Percentiles rank a stretch among this genome's conserved stretches.
These are phyloP conservation scores for Nycticebus coucang DNA, from an alignment of 2,113 vertebrate species.

Conservation along the genomic window DNA sequence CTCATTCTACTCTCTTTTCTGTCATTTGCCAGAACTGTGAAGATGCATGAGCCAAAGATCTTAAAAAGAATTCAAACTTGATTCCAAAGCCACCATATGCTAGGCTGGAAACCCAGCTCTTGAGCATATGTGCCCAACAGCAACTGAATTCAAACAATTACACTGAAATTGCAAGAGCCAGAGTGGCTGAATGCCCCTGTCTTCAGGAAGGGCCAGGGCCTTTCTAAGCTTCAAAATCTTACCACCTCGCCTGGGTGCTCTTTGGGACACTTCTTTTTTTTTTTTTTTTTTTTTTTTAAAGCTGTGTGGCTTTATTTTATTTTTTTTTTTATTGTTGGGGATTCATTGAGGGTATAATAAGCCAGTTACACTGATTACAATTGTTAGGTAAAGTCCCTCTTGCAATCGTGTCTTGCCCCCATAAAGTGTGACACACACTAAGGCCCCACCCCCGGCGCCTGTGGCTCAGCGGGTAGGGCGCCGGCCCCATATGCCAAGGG, in stretches of 20 bases:
- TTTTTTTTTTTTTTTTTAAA: too few species aligned
- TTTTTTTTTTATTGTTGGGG: too few species aligned
- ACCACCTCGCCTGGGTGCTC: background rate
- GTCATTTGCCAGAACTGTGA: conserved; percentile 59
- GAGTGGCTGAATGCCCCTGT: background rate
- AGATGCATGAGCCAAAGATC: conserved; percentile 48
- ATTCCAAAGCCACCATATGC: conserved; percentile 74
- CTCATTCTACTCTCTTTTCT: conserved; percentile 34
- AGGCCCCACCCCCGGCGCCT: too few species aligned
- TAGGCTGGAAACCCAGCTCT: conserved; percentile 48
- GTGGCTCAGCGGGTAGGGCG: too few species aligned
- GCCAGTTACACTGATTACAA: too few species aligned
- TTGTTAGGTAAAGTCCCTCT: too few species aligned
- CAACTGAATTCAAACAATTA: conserved; percentile 51
- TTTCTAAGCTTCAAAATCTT: background rate
- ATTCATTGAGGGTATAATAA: too few species aligned
- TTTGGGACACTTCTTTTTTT: background rate
- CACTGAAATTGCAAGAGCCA: background rate
- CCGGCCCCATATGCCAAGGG: too few species aligned
- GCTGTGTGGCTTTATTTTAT: too few species aligned
- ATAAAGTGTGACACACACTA: too few species aligned
- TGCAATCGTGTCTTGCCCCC: too few species aligned
- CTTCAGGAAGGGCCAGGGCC: conserved; percentile 24
- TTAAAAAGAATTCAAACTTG: conserved; percentile 68
- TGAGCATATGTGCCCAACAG: conserved; percentile 62